Conservation (phyloP, 1,140 invertebrate genomes). For the Drosophila triauraria region DNA sequence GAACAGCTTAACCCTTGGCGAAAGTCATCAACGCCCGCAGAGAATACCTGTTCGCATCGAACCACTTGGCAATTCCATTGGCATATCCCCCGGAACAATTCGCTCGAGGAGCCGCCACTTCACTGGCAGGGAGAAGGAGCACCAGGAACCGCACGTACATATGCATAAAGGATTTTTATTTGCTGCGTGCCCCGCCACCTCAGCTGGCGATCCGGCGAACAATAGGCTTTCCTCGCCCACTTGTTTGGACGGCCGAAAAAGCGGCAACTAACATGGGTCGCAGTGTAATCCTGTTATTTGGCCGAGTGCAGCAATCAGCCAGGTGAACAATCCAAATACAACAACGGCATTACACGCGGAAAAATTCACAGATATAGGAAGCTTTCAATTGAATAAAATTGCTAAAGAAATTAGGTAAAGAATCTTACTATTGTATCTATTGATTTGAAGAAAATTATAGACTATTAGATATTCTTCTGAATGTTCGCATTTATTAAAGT, state of each 20-base stretch:
- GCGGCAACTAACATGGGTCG: slow-evolving; percentile 37
- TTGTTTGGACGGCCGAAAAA: slow-evolving; percentile 43
- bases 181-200: slow-evolving; percentile 45
- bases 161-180: slow-evolving; percentile 68
- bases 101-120: slow-evolving; percentile 43
- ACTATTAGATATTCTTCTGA: no score
- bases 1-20: slow-evolving; percentile 21
- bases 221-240: slow-evolving; percentile 21
- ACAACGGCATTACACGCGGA: slow-evolving; percentile 1
- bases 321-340: slow-evolving; percentile 50
- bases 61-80: slow-evolving; percentile 32
- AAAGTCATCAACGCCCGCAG: slow-evolving; percentile 3
- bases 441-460: no score
- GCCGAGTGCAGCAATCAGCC: slow-evolving; percentile 70
- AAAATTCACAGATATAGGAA: background rate
- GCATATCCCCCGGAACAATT: slow-evolving; percentile 31
- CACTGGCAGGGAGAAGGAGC: slow-evolving; percentile 21
- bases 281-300: slow-evolving; percentile 74
- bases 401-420: no score
- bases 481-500: no score
- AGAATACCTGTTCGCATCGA: slow-evolving; percentile 15
- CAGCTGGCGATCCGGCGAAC: slow-evolving; percentile 6
- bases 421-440: no score
- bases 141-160: slow-evolving; percentile 44
- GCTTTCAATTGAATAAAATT: background rate